Evolutionary conservation across 1,140 invertebrate genomes (phyloP), one percentile per base, ranked within the genome.

Genomic region (Heliconius nattereri): DNA sequence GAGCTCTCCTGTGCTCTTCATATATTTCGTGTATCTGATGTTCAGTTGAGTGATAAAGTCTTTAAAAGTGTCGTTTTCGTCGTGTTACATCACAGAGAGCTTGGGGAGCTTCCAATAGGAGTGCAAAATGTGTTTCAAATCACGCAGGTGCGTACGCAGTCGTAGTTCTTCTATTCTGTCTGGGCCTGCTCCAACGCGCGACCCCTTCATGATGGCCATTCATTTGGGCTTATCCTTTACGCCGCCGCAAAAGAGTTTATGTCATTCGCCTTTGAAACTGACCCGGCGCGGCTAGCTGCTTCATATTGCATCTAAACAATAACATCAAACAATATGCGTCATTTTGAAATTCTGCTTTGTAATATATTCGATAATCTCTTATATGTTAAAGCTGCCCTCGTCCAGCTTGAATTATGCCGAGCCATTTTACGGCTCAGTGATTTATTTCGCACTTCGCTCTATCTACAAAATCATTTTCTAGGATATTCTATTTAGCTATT

Each of bases 81-180:
- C 80, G 85, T 83, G 92, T 95, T 95, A 95, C 94, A 95, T 95
- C 94, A 95, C 90, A 85, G 87, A 85, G 88, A 90, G 83, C 86
- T 89, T 85, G 85, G 83, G 84, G 86, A 88, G 90, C 83, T 88
- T 89, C 89, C 86, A 92, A 91, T 91, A 90, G 88, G 89, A 91
- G 89, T 89, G 87, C 87, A 92, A 94, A 92, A 94, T 95, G 94
- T 92, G 85, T 94, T 91, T 94, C 93, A 95, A 96, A 96, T 96
- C 96, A 97, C 97, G 96, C 97, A 97, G 97, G 97, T 98, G 97
- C 97, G 97, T 97, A 97, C 97, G 97, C 97, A 97, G 96, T 95
- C 96, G 96, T 97, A 96, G 95, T 96, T 95, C 97, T 95, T 95
- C 96, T 96, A 96, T 96, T 96, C 96, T 96, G 96, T 97, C 97